phyloP scores from a whole-genome alignment of 2,888 invertebrate genomes.

The Pterostichus niger region DNA sequence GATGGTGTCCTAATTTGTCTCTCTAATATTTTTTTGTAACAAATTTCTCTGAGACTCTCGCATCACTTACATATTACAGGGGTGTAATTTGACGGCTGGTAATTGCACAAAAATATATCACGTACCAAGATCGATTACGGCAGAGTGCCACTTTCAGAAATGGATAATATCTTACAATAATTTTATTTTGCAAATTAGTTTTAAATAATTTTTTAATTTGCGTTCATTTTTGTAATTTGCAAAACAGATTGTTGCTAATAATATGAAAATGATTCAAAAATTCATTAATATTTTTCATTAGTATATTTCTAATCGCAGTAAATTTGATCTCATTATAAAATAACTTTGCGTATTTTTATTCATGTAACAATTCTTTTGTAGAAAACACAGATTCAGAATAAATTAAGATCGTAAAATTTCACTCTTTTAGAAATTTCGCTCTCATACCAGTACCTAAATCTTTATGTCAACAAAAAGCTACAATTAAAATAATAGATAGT shows the following conservation, averaged over 20 bases:
- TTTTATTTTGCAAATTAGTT: no score
- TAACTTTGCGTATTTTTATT: not conserved
- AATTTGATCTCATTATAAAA: constrained; percentile 36
- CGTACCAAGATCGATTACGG: no score
- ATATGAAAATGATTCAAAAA: not conserved
- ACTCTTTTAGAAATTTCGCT: constrained; percentile 55
- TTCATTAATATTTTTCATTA: not conserved
- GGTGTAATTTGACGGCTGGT: no score
- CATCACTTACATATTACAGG: no score
- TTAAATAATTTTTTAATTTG: no score
- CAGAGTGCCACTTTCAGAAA: no score
- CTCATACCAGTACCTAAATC: constrained; percentile 44
- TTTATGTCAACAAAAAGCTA: constrained; percentile 44
- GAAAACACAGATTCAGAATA: constrained; percentile 6
- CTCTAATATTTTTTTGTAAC: no score
- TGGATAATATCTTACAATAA: no score
- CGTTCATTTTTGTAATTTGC: no score
- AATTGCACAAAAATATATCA: no score
- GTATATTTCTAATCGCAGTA: not conserved
- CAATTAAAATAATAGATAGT: constrained; percentile 59
- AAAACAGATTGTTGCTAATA: not conserved
- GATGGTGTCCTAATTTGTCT: no score
- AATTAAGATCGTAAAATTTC: constrained; percentile 29
- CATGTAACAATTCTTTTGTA: constrained; percentile 4
- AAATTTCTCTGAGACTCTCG: no score